phyloP scores from a whole-genome alignment of 2,113 vertebrate species.

The Peucedramus taeniatus region DNA sequence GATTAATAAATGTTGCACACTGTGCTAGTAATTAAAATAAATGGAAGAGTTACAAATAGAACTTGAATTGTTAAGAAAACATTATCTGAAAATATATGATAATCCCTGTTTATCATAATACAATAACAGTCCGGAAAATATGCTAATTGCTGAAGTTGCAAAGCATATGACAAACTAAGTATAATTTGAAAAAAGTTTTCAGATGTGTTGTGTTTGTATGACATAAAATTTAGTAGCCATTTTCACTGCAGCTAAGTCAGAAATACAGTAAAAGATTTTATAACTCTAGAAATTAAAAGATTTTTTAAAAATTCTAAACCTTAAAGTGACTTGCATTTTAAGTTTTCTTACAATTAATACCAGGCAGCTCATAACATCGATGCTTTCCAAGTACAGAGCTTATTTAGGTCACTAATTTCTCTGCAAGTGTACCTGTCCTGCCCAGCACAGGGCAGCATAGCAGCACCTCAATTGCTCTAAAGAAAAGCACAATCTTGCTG shows the following conservation, averaged over 20 bases:
- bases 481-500: background rate
- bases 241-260: background rate
- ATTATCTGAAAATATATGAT: slow-evolving; percentile 76
- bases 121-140: slow-evolving; percentile 62
- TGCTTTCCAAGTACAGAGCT: background rate
- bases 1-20: slow-evolving; percentile 84
- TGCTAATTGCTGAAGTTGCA: slow-evolving; percentile 65
- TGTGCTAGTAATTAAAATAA: slow-evolving; percentile 85
- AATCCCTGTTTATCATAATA: slow-evolving; percentile 77
- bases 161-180: slow-evolving; percentile 48
- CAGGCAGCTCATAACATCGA: background rate
- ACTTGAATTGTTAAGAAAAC: slow-evolving; percentile 78
- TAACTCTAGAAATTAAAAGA: background rate
- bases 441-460: background rate
- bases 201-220: background rate
- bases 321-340: background rate
- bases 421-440: background rate
- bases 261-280: background rate
- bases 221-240: background rate
- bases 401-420: background rate
- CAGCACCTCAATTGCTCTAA: background rate
- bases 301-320: background rate
- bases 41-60: slow-evolving; percentile 80
- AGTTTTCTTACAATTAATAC: background rate
- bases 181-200: slow-evolving; percentile 60